Evolutionary conservation across 2,888 invertebrate species (phyloP).

Genomic region (Macropis europaea): DNA sequence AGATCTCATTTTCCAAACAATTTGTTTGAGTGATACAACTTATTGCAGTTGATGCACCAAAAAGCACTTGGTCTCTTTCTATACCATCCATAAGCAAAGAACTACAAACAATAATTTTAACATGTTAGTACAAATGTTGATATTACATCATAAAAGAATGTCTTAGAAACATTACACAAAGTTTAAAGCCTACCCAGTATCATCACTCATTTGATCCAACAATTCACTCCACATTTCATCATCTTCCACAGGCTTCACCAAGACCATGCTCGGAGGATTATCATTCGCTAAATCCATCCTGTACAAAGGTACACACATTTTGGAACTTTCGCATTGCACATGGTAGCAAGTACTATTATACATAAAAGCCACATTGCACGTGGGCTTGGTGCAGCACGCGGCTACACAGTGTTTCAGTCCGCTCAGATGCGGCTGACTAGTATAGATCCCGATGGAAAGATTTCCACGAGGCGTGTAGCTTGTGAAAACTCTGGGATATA

Average conservation of each 20-base stretch:
- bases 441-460: conserved; percentile 81
- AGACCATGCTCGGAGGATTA: conserved; percentile 87
- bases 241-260: conserved; percentile 86
- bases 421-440: conserved; percentile 81
- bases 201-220: conserved; percentile 63
- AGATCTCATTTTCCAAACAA: conserved; percentile 87
- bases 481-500: conserved; percentile 82
- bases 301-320: conserved; percentile 86
- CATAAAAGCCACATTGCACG: conserved; percentile 91
- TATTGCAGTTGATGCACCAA: conserved; percentile 78
- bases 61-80: conserved; percentile 70
- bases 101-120: conserved; percentile 59
- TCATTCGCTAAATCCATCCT: conserved; percentile 82
- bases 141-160: neutral
- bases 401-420: conserved; percentile 85
- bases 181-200: conserved; percentile 60
- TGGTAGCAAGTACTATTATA: conserved; percentile 89
- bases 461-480: conserved; percentile 83
- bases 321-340: conserved; percentile 86
- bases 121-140: neutral
- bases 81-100: conserved; percentile 63
- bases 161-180: neutral
- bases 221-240: conserved; percentile 81
- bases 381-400: conserved; percentile 84
- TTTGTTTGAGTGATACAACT: conserved; percentile 79